Evolutionary conservation across 2,113 vertebrate species (phyloP), one percentile per base, ranked within the genome.

Genomic region (Taurulus bubalis): DNA sequence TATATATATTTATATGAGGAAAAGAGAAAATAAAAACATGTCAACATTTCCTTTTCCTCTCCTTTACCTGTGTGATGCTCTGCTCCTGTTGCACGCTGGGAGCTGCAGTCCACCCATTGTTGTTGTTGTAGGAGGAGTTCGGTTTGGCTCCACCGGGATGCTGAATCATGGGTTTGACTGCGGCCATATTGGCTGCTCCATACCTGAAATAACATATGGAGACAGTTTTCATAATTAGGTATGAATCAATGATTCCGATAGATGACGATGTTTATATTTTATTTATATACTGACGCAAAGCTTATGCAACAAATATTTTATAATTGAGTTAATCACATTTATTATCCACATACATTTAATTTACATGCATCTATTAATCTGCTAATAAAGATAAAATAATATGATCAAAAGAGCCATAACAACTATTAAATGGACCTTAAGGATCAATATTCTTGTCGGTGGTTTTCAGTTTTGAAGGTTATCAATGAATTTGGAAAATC

Each of bases 161-260:
- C 77, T 99, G 97, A 53, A 98, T 93, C 95, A 99, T 99, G 8
- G 98, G 98, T 79, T 97, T 96, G 30, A 99, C 97, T 0, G 98
- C 97, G 0, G 96, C 98, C 26, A 97, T 98, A 79, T 97, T 98
- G 72, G 96, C 95, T 0, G 93, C 90, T 2, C 96, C 96, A 0
- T 95, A 95, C 81, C 95, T 96, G 86, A 95, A 95, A 67, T 93
- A 95, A 83, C 96, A 36, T 5, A 26, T 3, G 10, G 28, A 28
- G 24, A 66, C 38, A 24, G 18, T 8, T 49, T 20, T 49, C 18
- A 49, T 6, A 16, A 16, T n/a, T 2, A 7, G 49, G 14, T 36
- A n/a, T 22, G 24, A 30, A 30, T 6, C 8, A 73, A 71, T 24
- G 53, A 14, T 49, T 49, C 12, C 5, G 28, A 65, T 3, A 65